Base-by-base conservation (phyloP, 2,888 invertebrate genomes). In the Xestia c-nigrum region DNA sequence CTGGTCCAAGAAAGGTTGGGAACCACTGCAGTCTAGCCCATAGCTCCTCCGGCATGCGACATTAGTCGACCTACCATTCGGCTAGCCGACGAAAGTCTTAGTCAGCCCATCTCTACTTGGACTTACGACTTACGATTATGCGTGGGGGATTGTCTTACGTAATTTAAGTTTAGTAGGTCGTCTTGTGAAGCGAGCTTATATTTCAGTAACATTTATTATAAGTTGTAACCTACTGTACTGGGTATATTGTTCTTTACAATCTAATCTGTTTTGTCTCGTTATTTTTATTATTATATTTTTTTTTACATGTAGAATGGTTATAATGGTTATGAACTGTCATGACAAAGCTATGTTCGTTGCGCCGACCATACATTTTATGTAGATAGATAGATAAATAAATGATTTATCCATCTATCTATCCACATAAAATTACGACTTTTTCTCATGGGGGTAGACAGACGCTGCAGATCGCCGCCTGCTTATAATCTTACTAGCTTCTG, bases 121-220 rank as follows among this genome's bases (percentile, higher is more conserved):
- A 83, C 80, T 74, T 81, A 78, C 87, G 57, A 85, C 81, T 77
- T 78, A 78, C 87, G 87, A 84, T 84, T 85, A 83, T 81, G 66
- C 78, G 76, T 66, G 52, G 68, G 77, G 79, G 12, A 80, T 78
- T 84, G 85, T 84, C 74, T 81, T 80, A 68, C 74, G 76, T 88
- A 85, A 86, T 85, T 76, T 72, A 80, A 81, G 63, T 85, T 88
- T 86, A 87, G 76, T 72, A 74, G 72, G 67, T 68, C 59, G 72
- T 77, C 64, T 70, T 14, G 61, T 66, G 61, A 70, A 69, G 66
- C 78, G 67, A 38, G 64, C 47, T 81, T 76, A 63, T 74, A 63
- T 63, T 68, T 70, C 63, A 74, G 70, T 71, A 55, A 40, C 57
- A 64, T 74, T 64, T 65, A 74, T 57, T 55, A 59, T 74, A 43